Percentiles rank a stretch among this genome's conserved stretches.
Conservation (phyloP, 1,140 invertebrate species). For the Drosophila paulistorum region DNA sequence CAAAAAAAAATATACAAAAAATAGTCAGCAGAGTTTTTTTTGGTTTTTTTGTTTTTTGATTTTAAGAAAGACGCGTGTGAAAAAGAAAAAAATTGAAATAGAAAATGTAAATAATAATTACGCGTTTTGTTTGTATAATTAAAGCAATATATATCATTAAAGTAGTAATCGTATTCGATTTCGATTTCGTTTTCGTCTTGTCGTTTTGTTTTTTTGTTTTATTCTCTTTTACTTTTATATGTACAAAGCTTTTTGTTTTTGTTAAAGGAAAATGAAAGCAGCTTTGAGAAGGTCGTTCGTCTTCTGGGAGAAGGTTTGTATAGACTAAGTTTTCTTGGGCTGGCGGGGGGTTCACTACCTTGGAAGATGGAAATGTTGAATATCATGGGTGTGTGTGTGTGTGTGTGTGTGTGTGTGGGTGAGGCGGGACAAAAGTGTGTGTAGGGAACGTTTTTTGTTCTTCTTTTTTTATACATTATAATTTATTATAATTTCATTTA, state of each 20-base stretch:
- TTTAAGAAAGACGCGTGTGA: conserved; percentile 1
- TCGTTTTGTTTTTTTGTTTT: background rate
- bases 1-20: conserved; percentile 10
- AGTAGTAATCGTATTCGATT: conserved; percentile 35
- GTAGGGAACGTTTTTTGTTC: conserved; percentile 26
- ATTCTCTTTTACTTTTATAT: conserved; percentile 28
- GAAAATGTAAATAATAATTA: background rate
- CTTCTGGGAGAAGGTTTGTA: conserved; percentile 14
- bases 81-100: conserved; percentile 17
- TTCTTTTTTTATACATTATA: conserved; percentile 63
- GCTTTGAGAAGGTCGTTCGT: conserved; percentile 26
- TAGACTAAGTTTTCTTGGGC: conserved; percentile 9
- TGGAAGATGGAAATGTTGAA: background rate
- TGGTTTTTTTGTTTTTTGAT: background rate
- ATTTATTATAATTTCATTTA: conserved; percentile 22
- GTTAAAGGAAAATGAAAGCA: conserved; percentile 47
- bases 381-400: background rate
- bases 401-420: background rate
- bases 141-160: conserved; percentile 52
- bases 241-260: conserved; percentile 61
- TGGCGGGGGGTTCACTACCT: background rate
- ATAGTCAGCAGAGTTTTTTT: conserved; percentile 12
- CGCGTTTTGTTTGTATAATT: conserved; percentile 29
- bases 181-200: conserved; percentile 6
- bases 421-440: background rate